Evolutionary conservation across 1,140 invertebrate species (phyloP).

Genomic region (Teleogryllus occipitalis): DNA sequence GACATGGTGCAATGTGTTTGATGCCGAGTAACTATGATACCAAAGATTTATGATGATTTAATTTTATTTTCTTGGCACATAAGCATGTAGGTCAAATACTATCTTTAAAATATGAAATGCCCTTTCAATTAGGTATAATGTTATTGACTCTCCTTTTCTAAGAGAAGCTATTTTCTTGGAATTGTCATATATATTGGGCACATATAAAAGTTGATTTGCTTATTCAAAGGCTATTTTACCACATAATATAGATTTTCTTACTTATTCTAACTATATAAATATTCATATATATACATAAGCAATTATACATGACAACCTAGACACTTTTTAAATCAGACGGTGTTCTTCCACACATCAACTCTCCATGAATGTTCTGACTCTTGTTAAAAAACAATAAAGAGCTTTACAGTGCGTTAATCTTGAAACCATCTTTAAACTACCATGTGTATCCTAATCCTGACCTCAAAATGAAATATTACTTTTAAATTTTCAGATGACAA

Average conservation of each 20-base stretch:
- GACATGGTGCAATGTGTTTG: conserved; percentile 14
- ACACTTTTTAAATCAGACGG: not conserved
- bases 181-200: conserved; percentile 1
- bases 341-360: conserved; percentile 15
- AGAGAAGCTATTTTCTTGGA: conserved; percentile 1
- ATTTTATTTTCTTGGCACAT: not conserved
- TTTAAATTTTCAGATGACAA: no score
- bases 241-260: conserved; percentile 8
- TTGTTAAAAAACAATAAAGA: conserved; percentile 16
- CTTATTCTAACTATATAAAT: not conserved
- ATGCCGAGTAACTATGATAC: conserved; percentile 12
- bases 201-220: conserved; percentile 9
- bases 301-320: not conserved
- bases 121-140: not conserved
- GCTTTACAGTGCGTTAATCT: conserved; percentile 13
- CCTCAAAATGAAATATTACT: no score
- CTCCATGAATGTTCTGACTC: conserved; percentile 14
- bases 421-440: no score
- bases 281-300: not conserved
- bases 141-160: not conserved
- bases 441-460: no score
- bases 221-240: conserved; percentile 9
- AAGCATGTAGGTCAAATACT: not conserved
- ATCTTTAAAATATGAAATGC: not conserved
- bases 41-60: conserved; percentile 11